Base-by-base conservation (phyloP, 2,888 invertebrate species). In the Chaetogeoica ovagalla region DNA sequence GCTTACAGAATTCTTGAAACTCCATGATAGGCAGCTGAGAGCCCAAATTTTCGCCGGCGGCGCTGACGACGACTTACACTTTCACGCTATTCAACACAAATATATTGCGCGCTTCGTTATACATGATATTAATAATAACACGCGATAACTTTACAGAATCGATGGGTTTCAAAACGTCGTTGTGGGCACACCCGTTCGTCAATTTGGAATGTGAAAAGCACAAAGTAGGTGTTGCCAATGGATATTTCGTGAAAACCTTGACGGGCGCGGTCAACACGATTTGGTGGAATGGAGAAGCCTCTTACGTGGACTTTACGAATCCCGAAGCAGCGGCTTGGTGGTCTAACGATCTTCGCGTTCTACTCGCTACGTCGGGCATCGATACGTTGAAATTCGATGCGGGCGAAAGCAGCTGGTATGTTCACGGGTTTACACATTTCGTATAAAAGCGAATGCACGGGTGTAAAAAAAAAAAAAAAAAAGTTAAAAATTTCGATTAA, bases 111-210 rank as follows among this genome's bases (percentile, higher is more conserved):
- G 15, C 11, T 1, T 1, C 11, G 13, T 15, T 48, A 43, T 15
- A 48, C 48, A 11, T 48, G 7, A 9, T 43, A 43, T 13, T 48
- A 11, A 48, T 48, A 9, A 11, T 48, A 43, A 43, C 43, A 6
- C 43, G 3, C 48, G 48, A 48, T 48, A 13, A 13, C 3, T 48
- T 76, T n/a, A 59, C 21, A 72, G 77, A 62, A 57, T 43, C 69
- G 1, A n/a, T 90, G 82, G 92, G 92, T 0, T 94, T 93, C 85
- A 89, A 93, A 43, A 91, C 93, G 0, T 91, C 94, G 0, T 87
- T 95, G 8, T 96, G 95, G 94, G 90, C 92, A 70, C 94, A 95
- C 89, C 95, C 95, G 0, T 96, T 96, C 85, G 91, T 95, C 30
- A 93, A 95, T 84, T 88, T 89, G 83, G 90, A 90, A 77, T 94